Evolutionary conservation across 2,797 vertebrate genomes (phyloP).

Genomic region (Cossypha polioptera): DNA sequence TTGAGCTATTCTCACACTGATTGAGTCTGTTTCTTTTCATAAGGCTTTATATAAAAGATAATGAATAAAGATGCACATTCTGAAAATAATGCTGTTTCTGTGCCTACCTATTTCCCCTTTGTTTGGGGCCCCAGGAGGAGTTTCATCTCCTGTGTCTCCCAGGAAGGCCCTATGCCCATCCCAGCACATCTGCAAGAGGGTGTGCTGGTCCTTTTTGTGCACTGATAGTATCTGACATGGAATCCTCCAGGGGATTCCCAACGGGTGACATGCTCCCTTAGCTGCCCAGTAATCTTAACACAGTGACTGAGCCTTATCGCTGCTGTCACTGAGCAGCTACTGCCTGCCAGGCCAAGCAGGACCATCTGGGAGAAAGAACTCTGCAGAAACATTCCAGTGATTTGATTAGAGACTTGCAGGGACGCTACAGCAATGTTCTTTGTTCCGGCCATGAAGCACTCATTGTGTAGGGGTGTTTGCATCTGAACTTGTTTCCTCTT

Average conservation of each 20-base stretch:
- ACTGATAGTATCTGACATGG: neutral
- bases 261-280: neutral
- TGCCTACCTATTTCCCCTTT: neutral
- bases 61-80: neutral
- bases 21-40: neutral
- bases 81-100: neutral
- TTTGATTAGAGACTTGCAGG: neutral
- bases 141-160: neutral
- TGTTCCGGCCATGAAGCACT: neutral
- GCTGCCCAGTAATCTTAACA: neutral
- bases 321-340: neutral
- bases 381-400: neutral
- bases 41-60: neutral
- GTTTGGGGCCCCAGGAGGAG: neutral
- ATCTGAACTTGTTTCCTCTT: neutral
- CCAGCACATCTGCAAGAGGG: neutral
- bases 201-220: neutral
- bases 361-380: slow-evolving; percentile 8
- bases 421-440: neutral
- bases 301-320: neutral
- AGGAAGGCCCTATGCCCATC: neutral
- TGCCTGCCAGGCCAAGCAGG: neutral
- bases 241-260: neutral
- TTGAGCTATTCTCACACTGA: neutral
- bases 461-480: neutral